phyloP scores from a whole-genome alignment of 1,140 invertebrate genomes.

The Vollenhovia emeryi region DNA sequence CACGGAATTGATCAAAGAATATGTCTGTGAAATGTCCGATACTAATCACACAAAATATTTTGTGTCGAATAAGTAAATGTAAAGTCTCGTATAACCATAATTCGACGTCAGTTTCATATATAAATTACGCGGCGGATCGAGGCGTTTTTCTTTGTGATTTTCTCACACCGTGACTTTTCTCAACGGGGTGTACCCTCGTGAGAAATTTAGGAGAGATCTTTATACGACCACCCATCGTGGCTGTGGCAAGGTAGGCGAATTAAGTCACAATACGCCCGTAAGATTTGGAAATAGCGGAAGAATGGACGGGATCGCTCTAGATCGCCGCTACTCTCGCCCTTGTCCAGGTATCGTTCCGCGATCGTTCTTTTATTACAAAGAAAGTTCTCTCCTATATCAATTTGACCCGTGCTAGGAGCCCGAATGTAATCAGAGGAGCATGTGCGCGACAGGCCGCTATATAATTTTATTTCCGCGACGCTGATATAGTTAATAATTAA shows the following conservation, averaged over 20 bases:
- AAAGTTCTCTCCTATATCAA: constrained; percentile 26
- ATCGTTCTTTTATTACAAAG: constrained; percentile 60
- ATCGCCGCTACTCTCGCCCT: constrained; percentile 60
- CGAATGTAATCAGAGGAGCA: constrained; percentile 21
- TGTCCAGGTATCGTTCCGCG: constrained; percentile 66
- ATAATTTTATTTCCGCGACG: constrained; percentile 14
- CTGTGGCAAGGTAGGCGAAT: constrained; percentile 64
- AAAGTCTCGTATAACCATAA: neutral
- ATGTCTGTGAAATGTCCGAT: neutral
- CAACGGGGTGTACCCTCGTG: constrained; percentile 64
- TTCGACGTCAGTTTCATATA: constrained; percentile 27
- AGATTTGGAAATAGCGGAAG: constrained; percentile 76
- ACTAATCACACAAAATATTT: constrained; percentile 9
- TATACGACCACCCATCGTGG: constrained; percentile 75
- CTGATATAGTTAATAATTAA: constrained; percentile 13
- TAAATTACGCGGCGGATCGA: constrained; percentile 22
- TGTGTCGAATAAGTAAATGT: neutral
- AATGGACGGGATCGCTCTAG: constrained; percentile 56
- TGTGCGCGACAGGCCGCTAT: constrained; percentile 32
- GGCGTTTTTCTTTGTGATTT: constrained; percentile 29
- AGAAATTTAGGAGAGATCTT: constrained; percentile 59
- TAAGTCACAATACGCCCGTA: constrained; percentile 76
- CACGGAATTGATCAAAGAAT: neutral
- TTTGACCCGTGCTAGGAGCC: constrained; percentile 63
- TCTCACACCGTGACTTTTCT: constrained; percentile 33